Percentiles rank a stretch among this genome's conserved stretches.
phyloP scores from a whole-genome alignment of 2,113 vertebrate genomes.

The Oncorhynchus tshawytscha region DNA sequence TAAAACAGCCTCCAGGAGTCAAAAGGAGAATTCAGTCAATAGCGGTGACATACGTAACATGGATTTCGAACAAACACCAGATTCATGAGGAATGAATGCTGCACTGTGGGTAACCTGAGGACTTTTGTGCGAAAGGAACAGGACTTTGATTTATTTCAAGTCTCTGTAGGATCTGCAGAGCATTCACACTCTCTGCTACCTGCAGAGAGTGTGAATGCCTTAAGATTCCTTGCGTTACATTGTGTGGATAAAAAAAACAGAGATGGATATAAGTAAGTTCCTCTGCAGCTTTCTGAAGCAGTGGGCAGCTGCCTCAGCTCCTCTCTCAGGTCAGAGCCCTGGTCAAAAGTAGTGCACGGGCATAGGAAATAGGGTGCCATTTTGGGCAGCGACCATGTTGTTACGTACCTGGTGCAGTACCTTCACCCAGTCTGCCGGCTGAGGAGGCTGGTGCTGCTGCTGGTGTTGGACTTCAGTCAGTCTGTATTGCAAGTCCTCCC shows the following conservation, averaged over 20 bases:
- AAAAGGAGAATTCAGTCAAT: slow-evolving; percentile 25
- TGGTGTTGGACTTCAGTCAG: slow-evolving; percentile 57
- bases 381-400: background rate
- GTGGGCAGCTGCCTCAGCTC: no score
- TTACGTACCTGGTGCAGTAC: slow-evolving; percentile 79
- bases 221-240: background rate
- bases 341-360: no score
- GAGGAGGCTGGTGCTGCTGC: slow-evolving; percentile 38
- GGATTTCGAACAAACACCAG: slow-evolving; percentile 44
- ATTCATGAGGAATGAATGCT: slow-evolving; percentile 26
- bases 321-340: no score
- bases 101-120: slow-evolving; percentile 22
- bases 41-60: slow-evolving; percentile 13
- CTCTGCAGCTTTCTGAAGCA: background rate
- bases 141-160: background rate
- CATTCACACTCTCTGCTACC: slow-evolving; percentile 11
- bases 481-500: slow-evolving; percentile 75
- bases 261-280: background rate
- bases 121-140: slow-evolving; percentile 7
- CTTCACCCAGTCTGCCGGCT: slow-evolving; percentile 53
- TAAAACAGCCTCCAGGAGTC: slow-evolving; percentile 35
- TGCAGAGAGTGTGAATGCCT: background rate
- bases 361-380: no score
- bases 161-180: slow-evolving; percentile 9
- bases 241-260: no score